Conservation (phyloP, 1,140 invertebrate species). For the Antheraea pernyi region DNA sequence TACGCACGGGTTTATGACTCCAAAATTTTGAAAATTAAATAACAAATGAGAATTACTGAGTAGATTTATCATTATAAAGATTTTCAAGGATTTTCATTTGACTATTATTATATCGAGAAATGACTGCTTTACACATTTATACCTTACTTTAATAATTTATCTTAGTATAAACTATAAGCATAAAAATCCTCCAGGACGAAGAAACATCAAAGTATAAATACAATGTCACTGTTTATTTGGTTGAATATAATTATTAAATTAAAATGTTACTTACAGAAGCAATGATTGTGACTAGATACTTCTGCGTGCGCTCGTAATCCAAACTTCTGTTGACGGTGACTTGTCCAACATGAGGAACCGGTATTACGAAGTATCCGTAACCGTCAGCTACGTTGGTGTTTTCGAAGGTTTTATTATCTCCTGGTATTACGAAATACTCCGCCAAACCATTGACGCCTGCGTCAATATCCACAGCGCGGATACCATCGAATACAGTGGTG, state of each 20-base stretch:
- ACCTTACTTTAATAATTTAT: too few relatives aligned
- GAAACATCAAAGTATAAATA: background rate
- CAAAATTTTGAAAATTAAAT: too few relatives aligned
- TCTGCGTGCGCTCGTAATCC: constrained; percentile 93
- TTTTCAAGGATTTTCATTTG: too few relatives aligned
- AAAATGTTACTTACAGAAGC: constrained; percentile 87
- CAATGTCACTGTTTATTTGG: background rate
- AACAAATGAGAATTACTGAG: too few relatives aligned
- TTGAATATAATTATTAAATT: background rate
- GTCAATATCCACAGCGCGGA: constrained; percentile 91
- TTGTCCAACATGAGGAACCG: constrained; percentile 93
- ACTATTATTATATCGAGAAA: too few relatives aligned
- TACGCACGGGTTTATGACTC: too few relatives aligned
- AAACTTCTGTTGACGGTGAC: constrained; percentile 93
- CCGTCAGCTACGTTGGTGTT: constrained; percentile 85
- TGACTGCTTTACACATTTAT: too few relatives aligned
- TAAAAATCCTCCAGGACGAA: background rate
- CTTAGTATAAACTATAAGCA: too few relatives aligned
- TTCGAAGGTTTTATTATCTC: constrained; percentile 77
- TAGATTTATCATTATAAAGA: too few relatives aligned
- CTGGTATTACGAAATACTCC: constrained; percentile 87
- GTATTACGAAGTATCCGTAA: constrained; percentile 90
- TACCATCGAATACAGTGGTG: constrained; percentile 91
- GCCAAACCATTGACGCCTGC: constrained; percentile 92
- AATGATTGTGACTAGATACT: constrained; percentile 93